Percentiles rank a stretch among this genome's conserved stretches.
Evolutionary conservation across 92 coral and sea anemone species (phyloP).

Genomic region (Actinostola sp.): DNA sequence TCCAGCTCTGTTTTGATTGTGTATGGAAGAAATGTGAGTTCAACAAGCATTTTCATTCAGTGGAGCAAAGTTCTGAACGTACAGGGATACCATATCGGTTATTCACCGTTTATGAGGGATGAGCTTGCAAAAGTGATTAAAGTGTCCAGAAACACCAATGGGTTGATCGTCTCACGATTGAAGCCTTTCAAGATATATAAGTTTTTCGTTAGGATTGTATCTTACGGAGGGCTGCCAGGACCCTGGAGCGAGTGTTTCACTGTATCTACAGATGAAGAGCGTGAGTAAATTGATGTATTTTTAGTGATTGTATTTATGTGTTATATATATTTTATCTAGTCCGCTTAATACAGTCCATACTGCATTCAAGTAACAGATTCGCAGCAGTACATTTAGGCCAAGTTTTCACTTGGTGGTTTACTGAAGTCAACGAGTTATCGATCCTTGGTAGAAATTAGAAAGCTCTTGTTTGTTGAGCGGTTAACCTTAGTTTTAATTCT

Average conservation of each 20-base stretch:
- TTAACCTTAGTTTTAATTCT: no score
- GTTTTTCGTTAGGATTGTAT: constrained; percentile 23
- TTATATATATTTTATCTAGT: no score
- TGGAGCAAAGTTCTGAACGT: constrained; percentile 24
- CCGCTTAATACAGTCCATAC: no score
- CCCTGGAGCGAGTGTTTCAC: constrained; percentile 29
- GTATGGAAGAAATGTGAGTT: constrained; percentile 27
- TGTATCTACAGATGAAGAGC: constrained; percentile 31
- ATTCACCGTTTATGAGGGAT: constrained; percentile 13
- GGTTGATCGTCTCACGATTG: constrained; percentile 14
- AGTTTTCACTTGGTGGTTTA: no score
- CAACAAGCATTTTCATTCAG: constrained; percentile 26
- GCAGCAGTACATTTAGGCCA: no score
- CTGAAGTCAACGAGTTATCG: no score
- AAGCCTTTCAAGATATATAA: constrained; percentile 29
- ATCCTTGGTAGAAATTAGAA: no score
- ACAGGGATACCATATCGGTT: constrained; percentile 11
- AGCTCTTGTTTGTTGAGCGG: no score
- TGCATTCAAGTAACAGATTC: no score
- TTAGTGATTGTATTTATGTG: background rate
- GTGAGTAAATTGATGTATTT: background rate
- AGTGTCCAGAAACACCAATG: background rate
- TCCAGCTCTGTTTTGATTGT: constrained; percentile 13
- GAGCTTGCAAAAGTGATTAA: background rate
- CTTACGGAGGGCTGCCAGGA: constrained; percentile 4